Evolutionary conservation across 2,888 invertebrate species (phyloP).

Genomic region (Entomobrya proxima): DNA sequence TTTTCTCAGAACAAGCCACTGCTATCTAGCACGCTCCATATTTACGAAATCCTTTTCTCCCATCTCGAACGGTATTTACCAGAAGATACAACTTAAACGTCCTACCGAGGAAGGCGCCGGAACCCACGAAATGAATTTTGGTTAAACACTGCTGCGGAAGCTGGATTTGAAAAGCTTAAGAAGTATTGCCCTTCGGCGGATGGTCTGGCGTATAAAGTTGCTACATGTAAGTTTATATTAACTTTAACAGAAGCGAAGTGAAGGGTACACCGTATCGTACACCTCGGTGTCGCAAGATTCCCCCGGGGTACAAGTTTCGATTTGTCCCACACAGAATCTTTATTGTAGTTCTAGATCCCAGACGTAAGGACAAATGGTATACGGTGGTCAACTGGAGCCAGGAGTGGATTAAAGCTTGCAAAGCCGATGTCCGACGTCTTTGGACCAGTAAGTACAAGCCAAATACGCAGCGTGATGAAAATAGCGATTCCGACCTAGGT

Average conservation of each 20-base stretch:
- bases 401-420: background rate
- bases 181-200: constrained; percentile 19
- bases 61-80: background rate
- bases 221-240: background rate
- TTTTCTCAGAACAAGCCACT: no score
- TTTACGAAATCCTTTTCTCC: no score
- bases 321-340: background rate
- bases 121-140: no score
- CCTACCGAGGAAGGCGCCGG: background rate
- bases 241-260: no score
- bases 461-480: background rate
- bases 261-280: no score
- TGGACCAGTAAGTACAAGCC: background rate
- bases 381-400: background rate
- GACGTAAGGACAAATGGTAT: background rate
- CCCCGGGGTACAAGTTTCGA: background rate
- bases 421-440: background rate
- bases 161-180: background rate
- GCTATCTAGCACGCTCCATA: no score
- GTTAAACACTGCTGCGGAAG: background rate
- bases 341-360: background rate
- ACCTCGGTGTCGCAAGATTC: no score
- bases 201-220: constrained; percentile 11
- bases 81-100: background rate
- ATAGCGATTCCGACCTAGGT: no score